Evolutionary conservation across 2,888 invertebrate genomes (phyloP), one percentile per base, ranked within the genome.

Genomic region (Himalopsyche tibetana): DNA sequence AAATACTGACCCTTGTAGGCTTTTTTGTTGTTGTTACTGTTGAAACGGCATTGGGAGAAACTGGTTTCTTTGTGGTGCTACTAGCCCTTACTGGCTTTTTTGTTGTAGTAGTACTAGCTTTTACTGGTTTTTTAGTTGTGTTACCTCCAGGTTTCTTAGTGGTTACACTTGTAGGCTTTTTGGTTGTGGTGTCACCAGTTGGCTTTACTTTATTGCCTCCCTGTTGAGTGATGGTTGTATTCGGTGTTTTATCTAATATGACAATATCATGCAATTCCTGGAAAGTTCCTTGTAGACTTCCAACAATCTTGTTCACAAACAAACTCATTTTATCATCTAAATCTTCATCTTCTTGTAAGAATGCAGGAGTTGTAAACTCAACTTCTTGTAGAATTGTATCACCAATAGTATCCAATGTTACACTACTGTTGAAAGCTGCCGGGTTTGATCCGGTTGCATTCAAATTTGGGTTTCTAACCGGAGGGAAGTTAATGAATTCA

Each of bases 261-360:
- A 97, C 95, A 87, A 97, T 95, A 89, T 97, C 96, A 89, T 96
- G 96, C 15, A 97, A 91, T 83, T 96, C 96, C 89, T 96, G 95
- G 91, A 97, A 97, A 42, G 97, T 97, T 1, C 95, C 96, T 91
- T 97, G 96, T 2, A 97, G 92, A 36, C 97, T 97, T 88, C 96
- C 95, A 12, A 97, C 97, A 19, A 97, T 96, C 91, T 97, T 97
- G 89, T 96, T 95, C 0, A 97, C 97, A 89, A 97, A 95, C 0
- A 95, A 92, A 90, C 96, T 96, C 92, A 97, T 96, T 91, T 97
- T 97, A 69, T 96, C 95, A 89, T 96, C 95, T 1, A 97, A 91
- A 85, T 95, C 95, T 1, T 95, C 95, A 89, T 97, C 97, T 90
- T 97, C 96, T 87, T 93, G 91, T 15, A 95, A 92, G 91, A 97